Evolutionary conservation across 2,888 invertebrate genomes (phyloP), one percentile per base, ranked within the genome.

Genomic region (Eurytoma adleriae): DNA sequence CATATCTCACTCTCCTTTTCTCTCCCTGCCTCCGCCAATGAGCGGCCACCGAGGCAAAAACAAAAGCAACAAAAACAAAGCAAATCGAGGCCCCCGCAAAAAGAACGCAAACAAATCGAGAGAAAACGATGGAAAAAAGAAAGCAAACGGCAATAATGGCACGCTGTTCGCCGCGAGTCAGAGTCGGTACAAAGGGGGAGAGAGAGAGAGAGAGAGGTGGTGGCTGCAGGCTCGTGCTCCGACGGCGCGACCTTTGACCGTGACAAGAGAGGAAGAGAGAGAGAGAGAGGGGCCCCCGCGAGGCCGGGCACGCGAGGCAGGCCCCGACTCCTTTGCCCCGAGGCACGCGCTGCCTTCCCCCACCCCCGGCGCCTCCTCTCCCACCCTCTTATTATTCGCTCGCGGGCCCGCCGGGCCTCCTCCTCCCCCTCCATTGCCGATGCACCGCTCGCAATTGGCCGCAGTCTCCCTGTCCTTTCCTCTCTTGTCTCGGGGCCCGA

Each of bases 221-320:
- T 86, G 86, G 88, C 86, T 89, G 40, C 40, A 10, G 89, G 89
- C 90, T 90, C 90, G 90, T 90, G 90, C 89, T 89, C 87, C 86
- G 24, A 86, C 84, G 85, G 85, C 88, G 85, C 88, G 90, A 90
- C 90, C 90, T 90, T 87, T 90, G 90, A 90, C 90, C 90, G 86
- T 87, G 85, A 88, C 86, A 86, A 87, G 85, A 83, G 84, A 85
- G 84, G 86, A 68, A 87, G 85, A 85, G 86, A 87, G 86, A 86
- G 30, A 67, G 64, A 69, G 57, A 56, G 18, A 10, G n/a, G 24
- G 12, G 24, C 74, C 27, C 88, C 86, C 87, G 87, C 79, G 79
- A 86, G 86, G 85, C 83, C 84, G 87, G 89, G 88, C 89, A 89
- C 90, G 89, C 89, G 89, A 90, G 86, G 85, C 56, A 83, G 83